phyloP scores from a whole-genome alignment of 2,888 invertebrate genomes.

The Clivina fossor region DNA sequence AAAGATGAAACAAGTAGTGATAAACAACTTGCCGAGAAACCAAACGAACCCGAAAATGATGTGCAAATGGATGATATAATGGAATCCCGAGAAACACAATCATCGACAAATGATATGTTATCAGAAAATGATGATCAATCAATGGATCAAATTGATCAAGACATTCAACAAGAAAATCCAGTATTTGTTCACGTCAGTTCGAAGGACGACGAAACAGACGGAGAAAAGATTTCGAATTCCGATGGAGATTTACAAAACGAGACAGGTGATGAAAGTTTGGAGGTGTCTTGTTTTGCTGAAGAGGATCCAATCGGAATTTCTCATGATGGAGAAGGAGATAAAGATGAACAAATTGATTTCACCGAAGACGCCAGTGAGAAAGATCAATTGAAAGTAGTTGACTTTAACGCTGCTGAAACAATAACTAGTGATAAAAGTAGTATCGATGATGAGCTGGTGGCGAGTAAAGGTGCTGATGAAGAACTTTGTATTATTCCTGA shows the following conservation, averaged over 20 bases:
- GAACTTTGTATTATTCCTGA: constrained; percentile 71
- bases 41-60: constrained; percentile 17
- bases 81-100: constrained; percentile 16
- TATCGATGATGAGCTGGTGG: constrained; percentile 44
- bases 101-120: constrained; percentile 10
- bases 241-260: constrained; percentile 18
- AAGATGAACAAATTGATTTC: constrained; percentile 15
- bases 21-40: no score
- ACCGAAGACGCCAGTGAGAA: constrained; percentile 42
- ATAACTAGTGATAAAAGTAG: constrained; percentile 40
- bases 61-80: constrained; percentile 26
- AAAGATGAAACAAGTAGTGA: no score
- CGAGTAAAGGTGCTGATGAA: constrained; percentile 62
- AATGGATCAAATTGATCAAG: constrained; percentile 25
- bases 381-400: constrained; percentile 34
- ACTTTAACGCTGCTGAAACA: constrained; percentile 47
- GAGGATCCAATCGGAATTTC: constrained; percentile 42
- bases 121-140: constrained; percentile 18
- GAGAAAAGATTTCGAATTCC: constrained; percentile 11
- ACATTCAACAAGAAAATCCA: constrained; percentile 36
- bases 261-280: constrained; percentile 20
- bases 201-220: constrained; percentile 31
- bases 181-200: constrained; percentile 40
- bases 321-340: constrained; percentile 6
- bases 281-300: constrained; percentile 21